A percentile compares a stretch with the other conserved stretches of the same genome.
Conservation (phyloP, 2,113 vertebrate genomes). For the Gnathonemus echidnorhynchus region DNA sequence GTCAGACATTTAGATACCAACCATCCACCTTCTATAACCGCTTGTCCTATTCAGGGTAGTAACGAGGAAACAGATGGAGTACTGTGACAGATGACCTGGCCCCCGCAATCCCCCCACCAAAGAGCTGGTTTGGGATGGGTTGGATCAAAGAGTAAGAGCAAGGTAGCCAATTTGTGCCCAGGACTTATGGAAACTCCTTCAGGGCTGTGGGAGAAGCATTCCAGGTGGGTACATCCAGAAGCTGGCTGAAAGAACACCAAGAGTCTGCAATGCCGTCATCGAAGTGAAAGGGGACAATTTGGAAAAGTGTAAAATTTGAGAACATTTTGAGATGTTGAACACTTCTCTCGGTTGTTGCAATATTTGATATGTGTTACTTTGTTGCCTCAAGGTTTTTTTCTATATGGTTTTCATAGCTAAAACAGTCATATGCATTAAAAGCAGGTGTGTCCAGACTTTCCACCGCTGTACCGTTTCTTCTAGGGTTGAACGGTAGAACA, state of each 20-base stretch:
- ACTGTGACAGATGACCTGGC: not conserved
- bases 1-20: not conserved
- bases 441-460: not conserved
- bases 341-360: not conserved
- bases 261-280: not conserved
- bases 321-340: not conserved
- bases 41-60: not conserved
- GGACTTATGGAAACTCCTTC: not conserved
- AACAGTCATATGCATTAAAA: not conserved
- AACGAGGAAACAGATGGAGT: not conserved
- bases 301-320: not conserved
- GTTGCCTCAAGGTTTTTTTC: not conserved
- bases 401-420: not conserved
- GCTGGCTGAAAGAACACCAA: not conserved
- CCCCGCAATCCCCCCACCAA: not conserved
- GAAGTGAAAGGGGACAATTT: not conserved
- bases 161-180: not conserved
- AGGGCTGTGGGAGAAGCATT: not conserved
- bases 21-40: not conserved
- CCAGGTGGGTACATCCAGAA: not conserved
- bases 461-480: not conserved
- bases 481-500: not conserved
- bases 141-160: not conserved
- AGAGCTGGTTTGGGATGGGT: not conserved
- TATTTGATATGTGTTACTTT: not conserved